phyloP scores from a whole-genome alignment of 2,113 vertebrate genomes.

The Xiphophorus maculatus region DNA sequence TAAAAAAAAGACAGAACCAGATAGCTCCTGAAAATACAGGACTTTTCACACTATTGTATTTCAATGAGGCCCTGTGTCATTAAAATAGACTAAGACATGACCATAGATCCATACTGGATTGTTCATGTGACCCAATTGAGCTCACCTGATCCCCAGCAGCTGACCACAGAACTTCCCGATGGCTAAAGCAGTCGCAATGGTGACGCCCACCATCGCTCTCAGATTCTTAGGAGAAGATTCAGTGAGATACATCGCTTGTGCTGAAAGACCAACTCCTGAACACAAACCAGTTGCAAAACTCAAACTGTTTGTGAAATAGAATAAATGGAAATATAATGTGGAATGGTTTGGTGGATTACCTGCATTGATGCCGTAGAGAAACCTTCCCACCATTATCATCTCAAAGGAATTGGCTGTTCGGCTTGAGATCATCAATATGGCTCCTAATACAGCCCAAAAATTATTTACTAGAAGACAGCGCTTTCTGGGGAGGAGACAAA shows the following conservation, averaged over 20 bases:
- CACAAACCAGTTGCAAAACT: not conserved
- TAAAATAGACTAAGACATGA: no score
- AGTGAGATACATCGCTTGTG: constrained; percentile 78
- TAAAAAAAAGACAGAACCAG: no score
- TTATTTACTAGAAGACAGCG: constrained; percentile 74
- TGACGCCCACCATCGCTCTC: constrained; percentile 76
- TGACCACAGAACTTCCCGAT: constrained; percentile 83
- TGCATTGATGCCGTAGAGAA: constrained; percentile 74
- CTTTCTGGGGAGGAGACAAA: constrained; percentile 64
- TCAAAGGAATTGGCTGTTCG: constrained; percentile 74
- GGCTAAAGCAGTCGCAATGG: constrained; percentile 72
- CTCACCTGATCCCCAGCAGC: constrained; percentile 84
- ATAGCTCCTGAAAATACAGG: no score
- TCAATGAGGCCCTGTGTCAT: no score
- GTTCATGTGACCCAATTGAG: constrained; percentile 47
- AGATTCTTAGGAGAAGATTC: constrained; percentile 81
- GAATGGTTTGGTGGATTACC: constrained; percentile 38
- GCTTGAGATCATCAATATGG: constrained; percentile 75
- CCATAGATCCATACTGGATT: no score
- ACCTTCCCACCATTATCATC: constrained; percentile 78
- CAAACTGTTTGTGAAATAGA: not conserved
- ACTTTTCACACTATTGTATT: no score
- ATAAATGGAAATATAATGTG: not conserved
- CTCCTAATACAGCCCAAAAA: constrained; percentile 65
- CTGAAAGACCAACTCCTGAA: constrained; percentile 73